Percentiles rank a stretch among this genome's conserved stretches.
Conservation (phyloP, 2,113 vertebrate genomes). For the Gila orcuttii region DNA sequence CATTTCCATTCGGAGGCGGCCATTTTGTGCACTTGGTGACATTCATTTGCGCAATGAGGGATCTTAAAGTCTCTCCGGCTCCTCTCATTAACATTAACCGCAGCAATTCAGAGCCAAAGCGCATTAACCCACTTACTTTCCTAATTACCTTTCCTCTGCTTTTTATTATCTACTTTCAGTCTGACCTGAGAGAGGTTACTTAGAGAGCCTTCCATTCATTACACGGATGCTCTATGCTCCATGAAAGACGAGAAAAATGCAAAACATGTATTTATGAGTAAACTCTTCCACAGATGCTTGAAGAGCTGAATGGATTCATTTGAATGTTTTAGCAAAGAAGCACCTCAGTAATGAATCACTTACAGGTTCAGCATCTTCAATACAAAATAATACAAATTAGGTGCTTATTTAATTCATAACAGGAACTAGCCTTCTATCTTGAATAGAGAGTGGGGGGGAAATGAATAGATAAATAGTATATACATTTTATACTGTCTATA, state of each 20-base stretch:
- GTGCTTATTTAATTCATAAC: conserved; percentile 13
- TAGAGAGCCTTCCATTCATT: not conserved
- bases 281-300: conserved; percentile 8
- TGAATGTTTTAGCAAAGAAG: conserved; percentile 24
- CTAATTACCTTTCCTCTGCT: conserved; percentile 63
- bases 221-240: not conserved
- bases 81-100: conserved; percentile 66
- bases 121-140: conserved; percentile 69
- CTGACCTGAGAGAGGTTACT: conserved; percentile 48
- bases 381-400: conserved; percentile 25
- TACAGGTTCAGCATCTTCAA: conserved; percentile 16
- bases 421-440: not conserved
- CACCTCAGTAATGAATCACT: not conserved
- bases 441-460: not conserved
- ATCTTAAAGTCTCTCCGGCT: conserved; percentile 55
- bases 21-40: conserved; percentile 62
- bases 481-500: too few species aligned
- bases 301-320: conserved; percentile 16
- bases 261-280: conserved; percentile 19
- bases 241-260: conserved; percentile 4
- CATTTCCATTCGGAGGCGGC: conserved; percentile 56
- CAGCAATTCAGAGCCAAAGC: conserved; percentile 58
- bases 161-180: conserved; percentile 53
- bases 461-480: not conserved
- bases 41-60: conserved; percentile 58